Percentiles rank a stretch among this genome's conserved stretches.
Evolutionary conservation across 2,797 vertebrate genomes (phyloP).

Genomic region (Phoeniculus purpureus): DNA sequence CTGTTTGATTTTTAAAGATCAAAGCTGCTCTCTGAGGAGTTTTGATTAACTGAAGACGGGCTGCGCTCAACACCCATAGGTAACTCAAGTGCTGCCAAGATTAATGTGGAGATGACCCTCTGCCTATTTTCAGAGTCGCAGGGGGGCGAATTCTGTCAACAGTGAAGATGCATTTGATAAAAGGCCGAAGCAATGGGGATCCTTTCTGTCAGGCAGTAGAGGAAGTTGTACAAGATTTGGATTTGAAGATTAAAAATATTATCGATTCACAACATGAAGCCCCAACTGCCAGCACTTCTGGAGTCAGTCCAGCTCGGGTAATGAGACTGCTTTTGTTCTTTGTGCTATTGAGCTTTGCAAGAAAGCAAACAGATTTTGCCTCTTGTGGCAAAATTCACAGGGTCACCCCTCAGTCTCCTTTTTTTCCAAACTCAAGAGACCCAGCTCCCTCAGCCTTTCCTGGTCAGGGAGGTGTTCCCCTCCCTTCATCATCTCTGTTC

Average conservation of each 20-base stretch:
- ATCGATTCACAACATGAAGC: slow-evolving; percentile 75
- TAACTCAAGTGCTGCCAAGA: slow-evolving; percentile 65
- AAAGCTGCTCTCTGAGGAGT: slow-evolving; percentile 72
- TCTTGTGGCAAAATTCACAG: no score
- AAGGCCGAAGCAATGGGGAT: slow-evolving; percentile 85
- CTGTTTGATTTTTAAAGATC: slow-evolving; percentile 74
- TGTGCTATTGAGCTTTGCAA: slow-evolving; percentile 35
- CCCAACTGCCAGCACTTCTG: slow-evolving; percentile 64
- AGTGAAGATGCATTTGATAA: slow-evolving; percentile 87
- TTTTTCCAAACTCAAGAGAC: no score
- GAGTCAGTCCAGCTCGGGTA: slow-evolving; percentile 94
- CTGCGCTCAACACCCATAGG: slow-evolving; percentile 61
- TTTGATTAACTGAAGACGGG: slow-evolving; percentile 66
- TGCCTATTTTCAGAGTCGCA: slow-evolving; percentile 83
- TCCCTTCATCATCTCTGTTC: no score
- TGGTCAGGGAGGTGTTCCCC: no score
- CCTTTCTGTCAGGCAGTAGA: slow-evolving; percentile 80
- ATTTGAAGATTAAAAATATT: slow-evolving; percentile 86
- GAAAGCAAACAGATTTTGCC: slow-evolving; percentile 26
- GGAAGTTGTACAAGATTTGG: slow-evolving; percentile 83
- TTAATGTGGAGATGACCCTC: slow-evolving; percentile 67
- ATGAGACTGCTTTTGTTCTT: slow-evolving; percentile 69
- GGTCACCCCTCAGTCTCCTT: no score
- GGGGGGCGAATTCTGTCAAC: slow-evolving; percentile 83
- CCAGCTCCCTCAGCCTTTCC: no score